Percentiles rank a stretch among this genome's conserved stretches.
Evolutionary conservation across 2,797 vertebrate species (phyloP).

Genomic region (Meriones psammophilus): DNA sequence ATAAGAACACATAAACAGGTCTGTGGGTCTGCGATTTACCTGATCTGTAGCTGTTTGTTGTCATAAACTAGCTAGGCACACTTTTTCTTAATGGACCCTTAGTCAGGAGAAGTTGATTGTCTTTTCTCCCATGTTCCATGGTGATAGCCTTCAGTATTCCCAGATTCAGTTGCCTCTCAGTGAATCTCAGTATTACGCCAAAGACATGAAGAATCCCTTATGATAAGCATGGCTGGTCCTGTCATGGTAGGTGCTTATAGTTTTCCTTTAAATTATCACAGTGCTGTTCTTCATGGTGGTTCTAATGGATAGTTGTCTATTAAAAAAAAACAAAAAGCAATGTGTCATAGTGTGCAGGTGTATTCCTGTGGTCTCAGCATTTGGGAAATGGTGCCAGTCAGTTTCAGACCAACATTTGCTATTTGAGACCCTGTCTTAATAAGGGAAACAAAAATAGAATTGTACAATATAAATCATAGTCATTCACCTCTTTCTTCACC

Average conservation of each 20-base stretch:
- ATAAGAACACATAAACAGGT: background rate
- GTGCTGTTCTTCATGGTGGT: background rate
- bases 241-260: background rate
- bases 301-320: background rate
- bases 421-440: background rate
- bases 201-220: fast-evolving
- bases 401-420: background rate
- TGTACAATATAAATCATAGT: background rate
- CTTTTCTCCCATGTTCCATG: background rate
- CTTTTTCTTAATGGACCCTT: background rate
- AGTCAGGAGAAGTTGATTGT: background rate
- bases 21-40: background rate
- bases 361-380: background rate
- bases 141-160: background rate
- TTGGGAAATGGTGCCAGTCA: background rate
- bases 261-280: background rate
- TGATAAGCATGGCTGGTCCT: background rate
- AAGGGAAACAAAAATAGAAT: background rate
- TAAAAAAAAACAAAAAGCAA: background rate
- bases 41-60: background rate
- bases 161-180: background rate
- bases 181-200: fast-evolving
- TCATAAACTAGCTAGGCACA: background rate
- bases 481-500: background rate
- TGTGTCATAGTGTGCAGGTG: no score